Conservation (phyloP, 2,888 invertebrate genomes). For the Cacoxenus indagator region DNA sequence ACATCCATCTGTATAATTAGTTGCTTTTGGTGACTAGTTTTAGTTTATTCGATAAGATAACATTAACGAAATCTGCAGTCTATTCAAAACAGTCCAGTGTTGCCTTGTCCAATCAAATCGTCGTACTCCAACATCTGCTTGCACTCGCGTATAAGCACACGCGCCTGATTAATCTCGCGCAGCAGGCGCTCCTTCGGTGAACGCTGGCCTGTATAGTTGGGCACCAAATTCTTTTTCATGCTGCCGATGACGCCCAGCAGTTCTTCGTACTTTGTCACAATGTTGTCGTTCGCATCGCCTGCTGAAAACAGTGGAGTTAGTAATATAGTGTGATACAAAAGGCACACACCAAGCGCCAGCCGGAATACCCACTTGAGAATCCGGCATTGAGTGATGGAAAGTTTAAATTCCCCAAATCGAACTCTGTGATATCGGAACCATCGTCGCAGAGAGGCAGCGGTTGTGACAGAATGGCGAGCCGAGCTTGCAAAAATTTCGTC, state of each 20-base stretch:
- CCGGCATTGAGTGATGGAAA: background rate
- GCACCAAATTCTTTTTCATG: slow-evolving; percentile 39
- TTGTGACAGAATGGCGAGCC: slow-evolving; percentile 34
- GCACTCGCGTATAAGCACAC: slow-evolving; percentile 46
- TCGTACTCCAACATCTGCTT: slow-evolving; percentile 36
- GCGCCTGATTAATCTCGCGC: slow-evolving; percentile 49
- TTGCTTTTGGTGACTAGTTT: background rate
- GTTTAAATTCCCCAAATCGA: background rate
- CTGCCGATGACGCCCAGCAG: slow-evolving; percentile 36
- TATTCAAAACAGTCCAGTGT: background rate
- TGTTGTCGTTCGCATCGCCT: slow-evolving; percentile 35
- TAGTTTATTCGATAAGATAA: background rate
- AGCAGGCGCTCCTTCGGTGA: slow-evolving; percentile 49
- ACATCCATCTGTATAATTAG: too few species aligned
- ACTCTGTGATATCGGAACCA: background rate
- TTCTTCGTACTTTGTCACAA: slow-evolving; percentile 32
- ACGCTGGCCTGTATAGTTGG: slow-evolving; percentile 43
- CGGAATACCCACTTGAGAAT: background rate
- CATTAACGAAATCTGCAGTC: background rate
- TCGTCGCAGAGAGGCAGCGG: slow-evolving; percentile 32
- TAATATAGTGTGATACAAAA: background rate
- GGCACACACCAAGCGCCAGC: background rate
- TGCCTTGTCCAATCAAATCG: background rate
- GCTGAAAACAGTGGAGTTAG: slow-evolving; percentile 19
- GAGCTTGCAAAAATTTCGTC: slow-evolving; percentile 47